Base-by-base conservation (phyloP, 2,113 vertebrate species). In the Silurus asotus region DNA sequence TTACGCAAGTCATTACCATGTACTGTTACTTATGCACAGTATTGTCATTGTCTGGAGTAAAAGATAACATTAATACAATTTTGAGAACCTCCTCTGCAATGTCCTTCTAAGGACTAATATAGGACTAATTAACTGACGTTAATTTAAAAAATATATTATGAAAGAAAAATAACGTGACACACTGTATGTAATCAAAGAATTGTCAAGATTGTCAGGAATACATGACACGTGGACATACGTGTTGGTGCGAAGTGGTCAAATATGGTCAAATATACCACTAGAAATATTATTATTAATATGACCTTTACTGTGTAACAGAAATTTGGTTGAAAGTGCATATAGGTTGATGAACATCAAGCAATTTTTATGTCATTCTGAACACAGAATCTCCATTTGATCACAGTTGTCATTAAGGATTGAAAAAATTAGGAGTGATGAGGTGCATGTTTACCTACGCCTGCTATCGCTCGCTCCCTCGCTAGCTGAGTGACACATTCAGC, bases 401-500 rank as follows among this genome's bases (percentile, higher is more conserved):
- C 45, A 51, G 56, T 62, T 77, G 76, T 19, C 61, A 3, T 56
- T 65, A 79, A 14, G 84, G 59, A 84, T 77, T 64, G 75, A 8
- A 14, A 64, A 14, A 85, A 61, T 72, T 55, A 75, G 55, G 69
- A 55, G 58, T 14, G 58, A 82, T 86, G 82, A 84, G 20, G 77
- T 20, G 28, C 25, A 48, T 75, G 85, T 83, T 76, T 83, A 72
- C 67, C 48, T 80, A 45, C 45, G 67, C 6, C 51, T 86, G 25
- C 84, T 45, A 45, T 82, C 25, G 20, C 25, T 61, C 6, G 28
- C 75, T n/a, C 8, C 5, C 75, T 79, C 23, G 67, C 58, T 85
- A 55, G 67, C 62, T 83, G 84, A 88, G 79, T 85, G 86, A 84
- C 84, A 89, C 84, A 89, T 79, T 77, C 65, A 86, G 56, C 91